phyloP scores from a whole-genome alignment of 2,113 vertebrate genomes.

The Rhabdomys dilectus region DNA sequence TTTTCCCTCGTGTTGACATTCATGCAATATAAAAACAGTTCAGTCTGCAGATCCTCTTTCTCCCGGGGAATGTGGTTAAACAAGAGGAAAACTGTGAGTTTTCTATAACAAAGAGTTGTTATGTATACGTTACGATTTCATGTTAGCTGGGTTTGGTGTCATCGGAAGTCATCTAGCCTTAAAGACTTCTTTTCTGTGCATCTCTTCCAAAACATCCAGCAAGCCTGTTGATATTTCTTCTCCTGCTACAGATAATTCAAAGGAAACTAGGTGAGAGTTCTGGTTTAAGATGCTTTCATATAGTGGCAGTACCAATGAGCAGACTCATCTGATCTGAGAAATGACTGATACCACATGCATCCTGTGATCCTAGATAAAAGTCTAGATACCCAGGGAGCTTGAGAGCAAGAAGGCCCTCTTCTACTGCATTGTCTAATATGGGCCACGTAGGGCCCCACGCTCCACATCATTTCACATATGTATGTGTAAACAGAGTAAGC shows the following conservation, averaged over 20 bases:
- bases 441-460: fast-evolving
- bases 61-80: conserved; percentile 24
- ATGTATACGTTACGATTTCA: background rate
- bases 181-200: background rate
- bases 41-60: background rate
- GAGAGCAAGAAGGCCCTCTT: background rate
- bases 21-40: background rate
- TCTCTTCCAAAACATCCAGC: background rate
- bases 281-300: background rate
- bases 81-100: background rate
- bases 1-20: background rate
- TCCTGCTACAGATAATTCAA: background rate
- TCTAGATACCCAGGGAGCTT: background rate
- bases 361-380: background rate
- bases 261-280: background rate
- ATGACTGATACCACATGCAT: background rate
- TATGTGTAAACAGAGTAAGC: background rate
- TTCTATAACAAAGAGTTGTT: background rate
- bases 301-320: background rate
- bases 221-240: background rate
- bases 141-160: background rate
- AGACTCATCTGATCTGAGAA: background rate
- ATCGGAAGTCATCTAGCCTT: background rate
- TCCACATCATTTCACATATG: too few relatives aligned
- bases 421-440: too few relatives aligned